A percentile compares a stretch with the other conserved stretches of the same genome.
phyloP scores from a whole-genome alignment of 2,797 vertebrate genomes.

The Rhinogobio ventralis region DNA sequence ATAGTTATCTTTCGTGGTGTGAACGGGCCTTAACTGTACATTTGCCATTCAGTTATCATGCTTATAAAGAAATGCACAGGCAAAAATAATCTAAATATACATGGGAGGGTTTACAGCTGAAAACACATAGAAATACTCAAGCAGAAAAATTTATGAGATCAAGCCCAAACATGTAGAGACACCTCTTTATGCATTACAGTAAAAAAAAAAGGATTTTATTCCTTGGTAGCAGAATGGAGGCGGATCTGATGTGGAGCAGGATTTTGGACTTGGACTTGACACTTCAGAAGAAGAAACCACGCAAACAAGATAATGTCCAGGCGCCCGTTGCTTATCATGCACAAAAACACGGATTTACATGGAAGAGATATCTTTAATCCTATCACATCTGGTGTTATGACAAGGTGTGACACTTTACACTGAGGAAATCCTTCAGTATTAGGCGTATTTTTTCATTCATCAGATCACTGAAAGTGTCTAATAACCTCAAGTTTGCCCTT shows the following conservation, averaged over 20 bases:
- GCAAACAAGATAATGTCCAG: not conserved
- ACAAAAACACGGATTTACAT: not conserved
- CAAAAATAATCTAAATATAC: not conserved
- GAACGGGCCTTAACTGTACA: not conserved
- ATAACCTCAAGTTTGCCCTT: not conserved
- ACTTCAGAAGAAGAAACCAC: not conserved
- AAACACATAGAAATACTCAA: not conserved
- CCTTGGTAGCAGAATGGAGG: not conserved
- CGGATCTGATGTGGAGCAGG: not conserved
- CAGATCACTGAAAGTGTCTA: not conserved
- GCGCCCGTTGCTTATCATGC: not conserved
- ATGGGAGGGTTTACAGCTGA: not conserved
- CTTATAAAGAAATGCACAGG: not conserved
- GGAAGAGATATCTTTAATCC: not conserved
- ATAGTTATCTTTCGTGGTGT: too few relatives aligned
- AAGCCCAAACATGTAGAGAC: not conserved
- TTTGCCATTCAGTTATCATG: not conserved
- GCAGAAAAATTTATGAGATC: not conserved
- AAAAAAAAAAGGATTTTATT: not conserved
- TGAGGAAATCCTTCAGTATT: not conserved
- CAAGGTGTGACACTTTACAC: not conserved
- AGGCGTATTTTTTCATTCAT: not conserved
- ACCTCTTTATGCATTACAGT: not conserved
- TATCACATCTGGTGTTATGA: not conserved
- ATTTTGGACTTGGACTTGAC: conserved; percentile 7